Evolutionary conservation across 2,797 vertebrate species (phyloP), one percentile per base, ranked within the genome.

Genomic region (Synaphobranchus kaupii): DNA sequence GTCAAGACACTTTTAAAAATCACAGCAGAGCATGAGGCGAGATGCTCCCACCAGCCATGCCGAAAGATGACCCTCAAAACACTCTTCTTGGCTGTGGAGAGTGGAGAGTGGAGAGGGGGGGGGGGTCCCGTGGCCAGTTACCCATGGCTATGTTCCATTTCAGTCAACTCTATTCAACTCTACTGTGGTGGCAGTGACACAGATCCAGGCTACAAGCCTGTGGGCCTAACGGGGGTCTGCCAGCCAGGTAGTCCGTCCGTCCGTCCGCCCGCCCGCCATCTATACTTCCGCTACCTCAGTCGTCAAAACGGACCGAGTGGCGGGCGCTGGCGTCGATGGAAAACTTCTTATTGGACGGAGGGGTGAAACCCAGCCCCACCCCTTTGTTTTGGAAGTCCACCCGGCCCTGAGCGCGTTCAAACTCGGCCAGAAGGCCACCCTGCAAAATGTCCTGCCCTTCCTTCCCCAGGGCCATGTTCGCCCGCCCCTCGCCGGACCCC

Each of bases 241-340:
- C 71, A 56, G 85, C 34, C 22, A n/a, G 52, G 28, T 20, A 25
- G 13, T 28, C 71, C 17, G 34, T 66, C 48, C 6, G 50, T 50
- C 76, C 8, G 8, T 3, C 3, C 39, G 13, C 28, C 52, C 25
- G 34, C 50, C 48, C 6, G 50, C n/a, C 76, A 22, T 3, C 7
- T 13, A 28, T n/a, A 9, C 28, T 63, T 44, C n/a, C 0, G 1
- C 58, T 39, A 15, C 8, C 28, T 96, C 91, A 97, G 91, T 94
- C 94, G 84, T 98, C 96, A 90, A 99, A 97, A 85, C 94, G 97
- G 48, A 97, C 82, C 0, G 98, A 99, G 89, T 93, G 97, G 87
- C 93, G 90, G 4, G 94, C 58, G 0, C 95, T 93, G 71, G 93
- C 90, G 84, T 99, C 97, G 6, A 99, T 97, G 5, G 91, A 90